Evolutionary conservation across 2,888 invertebrate species (phyloP), one percentile per base, ranked within the genome.

Genomic region (Cataglyphis albicans): DNA sequence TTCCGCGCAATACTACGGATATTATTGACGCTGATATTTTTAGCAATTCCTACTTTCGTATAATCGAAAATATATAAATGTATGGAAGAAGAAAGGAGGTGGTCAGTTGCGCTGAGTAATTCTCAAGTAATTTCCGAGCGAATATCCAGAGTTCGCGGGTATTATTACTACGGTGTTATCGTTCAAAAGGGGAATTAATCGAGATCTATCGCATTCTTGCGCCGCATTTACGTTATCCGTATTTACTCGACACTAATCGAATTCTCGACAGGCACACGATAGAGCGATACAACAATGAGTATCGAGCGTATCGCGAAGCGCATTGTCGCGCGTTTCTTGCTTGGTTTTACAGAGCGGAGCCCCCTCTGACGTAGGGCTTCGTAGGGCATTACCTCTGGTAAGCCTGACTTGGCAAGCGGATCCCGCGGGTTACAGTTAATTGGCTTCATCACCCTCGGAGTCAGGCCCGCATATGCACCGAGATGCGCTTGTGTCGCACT

Each of bases 361-460:
- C 88, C 83, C 59, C 44, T 67, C 38, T 52, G 83, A 85, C 88
- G 90, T 88, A 85, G 90, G 91, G 92, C 91, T 91, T 91, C 91
- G 80, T 81, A 86, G 86, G 89, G 90, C 88, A 91, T 92, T 92
- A 92, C 88, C 59, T 89, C 88, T 83, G 87, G 89, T 92, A 92
- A 91, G 89, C 92, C 90, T 84, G 89, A 91, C 91, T 91, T 85
- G 91, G 90, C 91, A 88, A 89, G 92, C 89, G 90, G 90, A 92
- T 92, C 91, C 91, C 90, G 90, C 88, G 88, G 91, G 91, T 91
- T 91, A 92, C 92, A 92, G 92, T 92, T 92, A 92, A 92, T 92
- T 92, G 92, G 92, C 92, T 92, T 92, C 92, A 86, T 86, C 83
- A 87, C 84, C 82, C 86, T 83, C 85, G 84, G 52, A 65, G 35